Evolutionary conservation across 1,140 invertebrate genomes (phyloP), one percentile per base, ranked within the genome.

Genomic region (Pseudomyrmex pallidus): DNA sequence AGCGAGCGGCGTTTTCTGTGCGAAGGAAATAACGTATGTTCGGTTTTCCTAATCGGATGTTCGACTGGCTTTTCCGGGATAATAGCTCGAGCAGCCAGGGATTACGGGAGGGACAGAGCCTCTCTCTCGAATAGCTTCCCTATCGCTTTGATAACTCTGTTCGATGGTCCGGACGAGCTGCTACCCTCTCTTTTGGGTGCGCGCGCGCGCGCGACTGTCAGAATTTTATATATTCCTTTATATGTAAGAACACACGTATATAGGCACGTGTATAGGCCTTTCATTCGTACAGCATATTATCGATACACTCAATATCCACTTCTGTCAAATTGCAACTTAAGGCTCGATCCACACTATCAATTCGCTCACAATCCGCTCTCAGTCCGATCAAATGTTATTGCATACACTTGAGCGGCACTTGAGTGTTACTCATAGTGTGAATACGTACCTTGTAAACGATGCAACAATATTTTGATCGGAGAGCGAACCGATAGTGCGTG

Each of bases 31-130:
- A 90, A 90, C 87, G 80, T 89, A 87, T 87, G 87, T 90, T 90
- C 85, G 87, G 87, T 87, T 87, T 87, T 90, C 87, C 82, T 90
- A 90, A 90, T 90, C 89, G 87, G 85, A 90, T 90, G 85, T 90
- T 90, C 87, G 89, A 89, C 83, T 84, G 76, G 87, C 82, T 89
- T 89, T 89, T 77, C 89, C 68, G 77, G 89, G 85, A 90, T 90
- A 90, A 90, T 90, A 87, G 85, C 83, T 84, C 63, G 52, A 87
- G 66, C 74, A 72, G 83, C 46, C 72, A 35, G 61, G 88, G 84
- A 90, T 90, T 90, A 90, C 73, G 83, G 4, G 77, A 88, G 76
- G 85, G 83, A 85, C 67, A 87, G 83, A 86, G 61, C 64, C 70
- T 35, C 35, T 35, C 35, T 35, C 35, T 70, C 74, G 86, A 83